Percentiles rank a stretch among this genome's conserved stretches.
phyloP scores from a whole-genome alignment of 1,140 invertebrate genomes.

The Lasioglossum albipes region DNA sequence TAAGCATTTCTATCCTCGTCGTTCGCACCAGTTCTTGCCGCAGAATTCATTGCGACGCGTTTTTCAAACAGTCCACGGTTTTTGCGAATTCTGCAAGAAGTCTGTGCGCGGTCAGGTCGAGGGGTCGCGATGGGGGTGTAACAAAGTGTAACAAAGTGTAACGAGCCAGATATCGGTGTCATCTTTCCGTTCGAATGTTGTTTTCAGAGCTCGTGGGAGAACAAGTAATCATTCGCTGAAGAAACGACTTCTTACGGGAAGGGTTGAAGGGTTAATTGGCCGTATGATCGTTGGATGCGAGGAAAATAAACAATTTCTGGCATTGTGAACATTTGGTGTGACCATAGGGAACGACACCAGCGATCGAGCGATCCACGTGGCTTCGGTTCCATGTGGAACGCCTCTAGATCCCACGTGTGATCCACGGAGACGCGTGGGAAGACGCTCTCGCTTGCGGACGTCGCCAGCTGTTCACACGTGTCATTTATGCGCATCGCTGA shows the following conservation, averaged over 20 bases:
- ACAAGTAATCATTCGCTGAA: neutral
- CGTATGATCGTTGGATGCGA: neutral
- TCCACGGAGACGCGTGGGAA: constrained; percentile 71
- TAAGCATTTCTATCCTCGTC: neutral
- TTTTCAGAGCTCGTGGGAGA: neutral
- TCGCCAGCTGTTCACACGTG: constrained; percentile 72
- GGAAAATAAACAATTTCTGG: constrained; percentile 6
- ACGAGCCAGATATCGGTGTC: neutral
- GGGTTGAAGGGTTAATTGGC: neutral
- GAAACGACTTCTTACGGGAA: neutral
- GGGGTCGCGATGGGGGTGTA: neutral
- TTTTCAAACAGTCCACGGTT: neutral
- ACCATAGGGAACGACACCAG: constrained; percentile 7
- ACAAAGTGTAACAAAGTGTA: neutral
- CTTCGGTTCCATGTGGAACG: constrained; percentile 37
- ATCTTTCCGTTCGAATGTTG: neutral
- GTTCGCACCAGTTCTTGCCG: neutral
- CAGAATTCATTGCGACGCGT: neutral
- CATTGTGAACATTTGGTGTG: neutral
- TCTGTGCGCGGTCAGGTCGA: neutral
- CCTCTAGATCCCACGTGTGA: constrained; percentile 54
- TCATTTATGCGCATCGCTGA: constrained; percentile 55
- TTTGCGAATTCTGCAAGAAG: neutral
- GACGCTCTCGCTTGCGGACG: constrained; percentile 52
- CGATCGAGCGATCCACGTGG: constrained; percentile 31